Conservation (phyloP, 2,888 invertebrate genomes). For the Clivina fossor region DNA sequence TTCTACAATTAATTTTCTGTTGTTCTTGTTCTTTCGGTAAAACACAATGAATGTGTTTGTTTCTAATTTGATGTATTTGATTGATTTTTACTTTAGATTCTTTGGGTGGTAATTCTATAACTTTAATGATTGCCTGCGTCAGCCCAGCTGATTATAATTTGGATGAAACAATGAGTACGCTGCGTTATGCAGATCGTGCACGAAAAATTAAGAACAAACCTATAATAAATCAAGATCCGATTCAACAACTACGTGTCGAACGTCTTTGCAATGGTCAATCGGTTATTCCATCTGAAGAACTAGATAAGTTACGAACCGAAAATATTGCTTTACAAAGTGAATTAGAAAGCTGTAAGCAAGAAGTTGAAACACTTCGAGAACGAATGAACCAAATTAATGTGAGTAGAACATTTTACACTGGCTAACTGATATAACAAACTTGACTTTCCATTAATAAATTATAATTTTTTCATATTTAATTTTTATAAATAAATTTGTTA, state of each 20-base stretch:
- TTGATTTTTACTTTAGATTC: too few species aligned
- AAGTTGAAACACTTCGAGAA: conserved; percentile 51
- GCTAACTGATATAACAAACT: too few species aligned
- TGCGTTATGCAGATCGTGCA: conserved; percentile 87
- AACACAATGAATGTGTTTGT: too few species aligned
- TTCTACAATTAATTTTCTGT: too few species aligned
- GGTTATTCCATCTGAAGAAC: conserved; percentile 40
- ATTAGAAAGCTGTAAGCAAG: conserved; percentile 55
- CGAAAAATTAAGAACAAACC: conserved; percentile 88
- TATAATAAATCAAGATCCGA: conserved; percentile 81
- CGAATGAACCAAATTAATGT: conserved; percentile 20
- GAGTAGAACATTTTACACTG: too few species aligned
- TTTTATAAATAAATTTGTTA: too few species aligned
- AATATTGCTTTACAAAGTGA: conserved; percentile 59
- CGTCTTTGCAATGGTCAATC: conserved; percentile 57
- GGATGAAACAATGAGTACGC: conserved; percentile 85
- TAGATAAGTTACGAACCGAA: conserved; percentile 60
- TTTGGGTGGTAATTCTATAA: conserved; percentile 90
- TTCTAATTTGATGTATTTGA: too few species aligned
- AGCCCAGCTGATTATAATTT: conserved; percentile 88
- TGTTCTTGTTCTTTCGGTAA: too few species aligned
- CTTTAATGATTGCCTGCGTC: conserved; percentile 93
- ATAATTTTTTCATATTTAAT: too few species aligned
- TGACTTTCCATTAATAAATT: too few species aligned
- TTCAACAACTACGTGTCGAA: conserved; percentile 69